Percentiles rank a stretch among this genome's conserved stretches.
phyloP scores from a whole-genome alignment of 2,888 invertebrate species.

The Drosophila niveifrons region DNA sequence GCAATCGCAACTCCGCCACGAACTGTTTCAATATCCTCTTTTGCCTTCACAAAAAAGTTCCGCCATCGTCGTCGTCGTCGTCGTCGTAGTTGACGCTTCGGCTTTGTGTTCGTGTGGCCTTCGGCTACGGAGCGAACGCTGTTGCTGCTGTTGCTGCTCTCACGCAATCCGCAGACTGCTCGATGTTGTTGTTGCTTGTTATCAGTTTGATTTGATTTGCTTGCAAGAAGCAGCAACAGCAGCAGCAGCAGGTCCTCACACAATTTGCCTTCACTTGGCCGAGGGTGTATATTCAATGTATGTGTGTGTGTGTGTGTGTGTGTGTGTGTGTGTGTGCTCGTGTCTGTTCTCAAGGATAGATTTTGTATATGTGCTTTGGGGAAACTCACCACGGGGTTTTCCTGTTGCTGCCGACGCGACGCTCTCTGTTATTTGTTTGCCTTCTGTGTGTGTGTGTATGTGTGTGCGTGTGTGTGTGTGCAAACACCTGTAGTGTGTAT shows the following conservation, averaged over 20 bases:
- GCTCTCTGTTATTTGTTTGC: conserved; percentile 56
- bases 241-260: conserved; percentile 63
- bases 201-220: conserved; percentile 77
- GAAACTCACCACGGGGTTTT: conserved; percentile 46
- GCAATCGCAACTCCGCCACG: conserved; percentile 81
- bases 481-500: conserved; percentile 63
- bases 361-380: conserved; percentile 18
- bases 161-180: conserved; percentile 38
- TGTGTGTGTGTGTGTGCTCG: conserved; percentile 16
- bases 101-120: conserved; percentile 26
- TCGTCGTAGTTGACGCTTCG: not conserved
- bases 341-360: conserved; percentile 62
- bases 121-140: conserved; percentile 30
- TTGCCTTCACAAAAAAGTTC: conserved; percentile 31
- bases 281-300: conserved; percentile 30
- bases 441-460: conserved; percentile 35
- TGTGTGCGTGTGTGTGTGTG: conserved; percentile 13
- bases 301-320: conserved; percentile 19
- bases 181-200: conserved; percentile 54
- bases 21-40: conserved; percentile 73
- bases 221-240: conserved; percentile 38
- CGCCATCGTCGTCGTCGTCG: conserved; percentile 11
- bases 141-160: conserved; percentile 23
- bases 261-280: conserved; percentile 71
- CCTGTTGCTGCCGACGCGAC: conserved; percentile 39